Base-by-base conservation (phyloP, 2,113 vertebrate genomes). In the Oreochromis tanganicae region DNA sequence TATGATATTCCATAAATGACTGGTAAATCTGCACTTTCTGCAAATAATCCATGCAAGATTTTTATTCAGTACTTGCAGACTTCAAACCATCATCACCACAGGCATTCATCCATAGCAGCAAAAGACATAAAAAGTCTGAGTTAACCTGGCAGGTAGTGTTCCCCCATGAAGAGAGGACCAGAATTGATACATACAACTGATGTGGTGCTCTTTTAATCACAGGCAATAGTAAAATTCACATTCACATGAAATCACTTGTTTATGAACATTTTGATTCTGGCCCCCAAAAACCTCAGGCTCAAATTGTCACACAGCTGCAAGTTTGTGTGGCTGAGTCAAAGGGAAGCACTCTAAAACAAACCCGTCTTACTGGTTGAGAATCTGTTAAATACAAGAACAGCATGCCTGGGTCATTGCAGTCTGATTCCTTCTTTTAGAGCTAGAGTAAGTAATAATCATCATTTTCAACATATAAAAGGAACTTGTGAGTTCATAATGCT, bases 311-410 rank as follows among this genome's bases (percentile, higher is more conserved):
- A 78, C n/a, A 79, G 32, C 36, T 78, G 12, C 13, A 34, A 10
- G 56, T 87, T 83, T 61, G n/a, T 85, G 82, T 54, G 29, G n/a
- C 57, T 91, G 84, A 90, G 81, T 81, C 41, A 88, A 66, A 82
- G 66, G 66, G 34, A 14, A 61, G 63, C 89, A 63, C 88, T 85
- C 89, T 82, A 63, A 84, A 80, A 80, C 87, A 90, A 93, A 94
- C 91, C 87, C n/a, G 82, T 89, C 86, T 63, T 55, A 83, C 87
- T 50, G 82, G 71, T 46, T 41, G 6, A 24, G 48, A 36, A 90
- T 46, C 48, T 24, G 63, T 29, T 81, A 13, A 32, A 7, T 24
- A 82, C 41, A 34, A 81, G 61, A 80, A 27, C 59, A 34, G 66
- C 52, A 54, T 3, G 12, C 11, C 29, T 5, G 38, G 36, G n/a